Evolutionary conservation across 2,888 invertebrate genomes (phyloP).

Genomic region (Emesis castigata): DNA sequence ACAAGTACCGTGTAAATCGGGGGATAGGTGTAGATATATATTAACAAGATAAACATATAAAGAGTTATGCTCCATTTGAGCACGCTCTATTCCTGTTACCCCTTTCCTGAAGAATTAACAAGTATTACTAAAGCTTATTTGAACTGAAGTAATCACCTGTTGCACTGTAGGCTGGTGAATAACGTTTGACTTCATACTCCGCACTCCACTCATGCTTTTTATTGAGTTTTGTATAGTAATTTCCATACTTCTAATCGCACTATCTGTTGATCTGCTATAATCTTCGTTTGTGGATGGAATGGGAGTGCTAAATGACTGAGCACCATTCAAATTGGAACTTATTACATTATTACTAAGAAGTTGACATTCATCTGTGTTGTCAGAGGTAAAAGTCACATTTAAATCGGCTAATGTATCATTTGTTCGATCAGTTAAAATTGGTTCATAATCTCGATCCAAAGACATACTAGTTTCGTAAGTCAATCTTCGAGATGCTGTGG

Average conservation of each 20-base stretch:
- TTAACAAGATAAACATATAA: no score
- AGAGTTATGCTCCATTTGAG: no score
- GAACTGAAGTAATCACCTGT: constrained; percentile 80
- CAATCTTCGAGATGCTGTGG: constrained; percentile 74
- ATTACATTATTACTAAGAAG: constrained; percentile 58
- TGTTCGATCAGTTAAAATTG: constrained; percentile 82
- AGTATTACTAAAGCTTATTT: no score
- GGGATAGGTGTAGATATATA: no score
- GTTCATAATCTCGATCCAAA: constrained; percentile 78
- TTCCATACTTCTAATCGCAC: constrained; percentile 73
- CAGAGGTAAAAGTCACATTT: constrained; percentile 83
- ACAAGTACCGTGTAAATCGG: no score
- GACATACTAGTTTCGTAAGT: constrained; percentile 79
- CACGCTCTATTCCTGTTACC: no score
- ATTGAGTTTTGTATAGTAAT: constrained; percentile 74
- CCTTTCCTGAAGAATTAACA: no score
- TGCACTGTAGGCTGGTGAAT: constrained; percentile 71
- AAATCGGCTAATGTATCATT: constrained; percentile 85
- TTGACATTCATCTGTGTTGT: constrained; percentile 76
- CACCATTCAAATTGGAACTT: constrained; percentile 63
- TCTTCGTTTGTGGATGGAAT: constrained; percentile 44
- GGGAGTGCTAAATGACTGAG: constrained; percentile 60
- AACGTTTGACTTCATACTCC: constrained; percentile 51
- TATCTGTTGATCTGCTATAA: constrained; percentile 70
- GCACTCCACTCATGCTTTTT: constrained; percentile 64